These are phyloP conservation scores for Neomonachus schauinslandi DNA, from an alignment of 2,113 vertebrate species.

Conservation along the genomic window DNA sequence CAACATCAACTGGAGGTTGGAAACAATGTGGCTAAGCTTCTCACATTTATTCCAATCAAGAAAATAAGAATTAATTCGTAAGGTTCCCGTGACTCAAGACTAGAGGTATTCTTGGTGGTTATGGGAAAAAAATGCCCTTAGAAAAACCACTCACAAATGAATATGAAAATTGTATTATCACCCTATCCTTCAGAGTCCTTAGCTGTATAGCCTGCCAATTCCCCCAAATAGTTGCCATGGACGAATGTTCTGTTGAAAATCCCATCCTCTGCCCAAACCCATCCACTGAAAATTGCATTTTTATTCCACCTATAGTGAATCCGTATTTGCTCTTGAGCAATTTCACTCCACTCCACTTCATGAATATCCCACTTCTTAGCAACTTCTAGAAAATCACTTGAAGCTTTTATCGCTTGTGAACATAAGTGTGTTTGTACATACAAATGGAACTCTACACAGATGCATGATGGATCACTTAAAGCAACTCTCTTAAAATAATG, in stretches of 20 bases:
- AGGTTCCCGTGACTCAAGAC: not conserved
- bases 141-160: not conserved
- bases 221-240: not conserved
- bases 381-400: not conserved
- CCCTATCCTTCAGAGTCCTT: fast-evolving
- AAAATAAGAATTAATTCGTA: not conserved
- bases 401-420: not conserved
- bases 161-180: not conserved
- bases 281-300: not conserved
- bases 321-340: not conserved
- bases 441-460: not conserved
- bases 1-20: fast-evolving
- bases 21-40: not conserved
- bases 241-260: not conserved
- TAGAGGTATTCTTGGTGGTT: not conserved
- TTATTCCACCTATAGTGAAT: not conserved
- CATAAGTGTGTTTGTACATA: not conserved
- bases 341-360: not conserved
- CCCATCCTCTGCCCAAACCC: not conserved
- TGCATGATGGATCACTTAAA: not conserved
- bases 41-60: not conserved
- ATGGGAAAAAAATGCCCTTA: not conserved
- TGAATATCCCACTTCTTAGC: not conserved
- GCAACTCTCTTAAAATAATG: not conserved
- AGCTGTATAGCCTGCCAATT: not conserved